Percentiles rank a stretch among this genome's conserved stretches.
These are phyloP conservation scores for Lagorchestes hirsutus DNA, from an alignment of 2,797 vertebrate genomes.

Conservation along the genomic window DNA sequence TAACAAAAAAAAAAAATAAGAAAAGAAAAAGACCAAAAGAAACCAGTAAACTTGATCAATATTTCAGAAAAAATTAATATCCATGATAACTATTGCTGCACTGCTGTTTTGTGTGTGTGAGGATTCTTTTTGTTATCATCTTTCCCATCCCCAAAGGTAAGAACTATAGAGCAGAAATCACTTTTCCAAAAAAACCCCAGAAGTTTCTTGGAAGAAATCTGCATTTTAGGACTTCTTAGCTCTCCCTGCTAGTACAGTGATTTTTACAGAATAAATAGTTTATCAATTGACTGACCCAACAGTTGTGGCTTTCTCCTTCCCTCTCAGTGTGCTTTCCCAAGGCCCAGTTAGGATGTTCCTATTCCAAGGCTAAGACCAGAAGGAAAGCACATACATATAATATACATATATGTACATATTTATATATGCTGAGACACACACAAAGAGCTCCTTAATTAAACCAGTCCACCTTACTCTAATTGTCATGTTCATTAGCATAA, in stretches of 20 bases:
- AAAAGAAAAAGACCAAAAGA: not conserved
- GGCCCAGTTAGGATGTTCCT: not conserved
- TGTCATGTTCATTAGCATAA: slow-evolving; percentile 80
- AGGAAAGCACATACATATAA: not conserved
- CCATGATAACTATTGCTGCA: not conserved
- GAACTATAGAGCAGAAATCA: not conserved
- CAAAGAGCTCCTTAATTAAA: not conserved
- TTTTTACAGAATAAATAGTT: not conserved
- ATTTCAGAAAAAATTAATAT: not conserved
- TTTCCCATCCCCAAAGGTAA: not conserved
- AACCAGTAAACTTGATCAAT: not conserved
- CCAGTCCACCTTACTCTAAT: not conserved
- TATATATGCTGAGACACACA: not conserved
- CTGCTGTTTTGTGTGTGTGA: not conserved
- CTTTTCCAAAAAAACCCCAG: not conserved
- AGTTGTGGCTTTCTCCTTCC: not conserved
- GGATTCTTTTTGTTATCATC: not conserved
- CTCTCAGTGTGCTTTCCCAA: not conserved
- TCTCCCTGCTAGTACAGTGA: not conserved
- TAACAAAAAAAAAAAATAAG: not conserved
- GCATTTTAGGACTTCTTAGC: not conserved
- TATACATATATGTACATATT: slow-evolving; percentile 4
- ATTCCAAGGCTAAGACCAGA: not conserved
- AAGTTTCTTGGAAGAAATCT: not conserved
- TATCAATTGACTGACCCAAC: not conserved